Evolutionary conservation across 2,888 invertebrate species (phyloP).

Genomic region (Dryocosmus kuriphilus): DNA sequence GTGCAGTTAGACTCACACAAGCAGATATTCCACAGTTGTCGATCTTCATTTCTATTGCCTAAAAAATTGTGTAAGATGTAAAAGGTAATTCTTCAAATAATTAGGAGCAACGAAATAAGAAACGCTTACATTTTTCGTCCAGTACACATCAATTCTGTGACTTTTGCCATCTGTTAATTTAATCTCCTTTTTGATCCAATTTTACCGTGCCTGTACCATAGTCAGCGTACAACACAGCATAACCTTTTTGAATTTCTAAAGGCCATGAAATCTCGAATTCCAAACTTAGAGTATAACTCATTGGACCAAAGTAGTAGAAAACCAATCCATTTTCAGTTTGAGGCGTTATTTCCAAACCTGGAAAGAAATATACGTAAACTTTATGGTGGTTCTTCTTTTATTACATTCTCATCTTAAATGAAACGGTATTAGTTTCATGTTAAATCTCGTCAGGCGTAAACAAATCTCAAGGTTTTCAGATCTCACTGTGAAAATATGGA

Average conservation of each 20-base stretch:
- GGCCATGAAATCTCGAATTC: slow-evolving; percentile 93
- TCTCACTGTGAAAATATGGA: no score
- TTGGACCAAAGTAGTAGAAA: slow-evolving; percentile 95
- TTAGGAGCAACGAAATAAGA: not conserved
- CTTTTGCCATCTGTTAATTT: slow-evolving; percentile 90
- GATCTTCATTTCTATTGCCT: slow-evolving; percentile 87
- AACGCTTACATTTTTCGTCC: slow-evolving; percentile 77
- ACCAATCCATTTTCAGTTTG: slow-evolving; percentile 88
- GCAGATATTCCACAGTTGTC: slow-evolving; percentile 86
- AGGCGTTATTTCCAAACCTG: slow-evolving; percentile 87
- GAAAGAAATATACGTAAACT: not conserved
- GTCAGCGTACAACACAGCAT: slow-evolving; percentile 89
- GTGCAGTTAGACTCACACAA: slow-evolving; percentile 85
- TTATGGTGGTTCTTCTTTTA: no score
- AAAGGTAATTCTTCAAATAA: not conserved
- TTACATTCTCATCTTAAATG: no score
- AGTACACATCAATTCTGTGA: slow-evolving; percentile 88
- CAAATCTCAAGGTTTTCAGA: no score
- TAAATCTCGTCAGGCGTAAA: no score
- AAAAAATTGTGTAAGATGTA: slow-evolving; percentile 46
- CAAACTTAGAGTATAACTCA: slow-evolving; percentile 82
- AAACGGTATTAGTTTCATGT: no score
- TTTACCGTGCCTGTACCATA: slow-evolving; percentile 91
- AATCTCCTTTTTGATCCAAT: slow-evolving; percentile 84
- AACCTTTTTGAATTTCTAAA: slow-evolving; percentile 91